Base-by-base conservation (phyloP, 2,888 invertebrate species). In the Ephialtes manifestator region DNA sequence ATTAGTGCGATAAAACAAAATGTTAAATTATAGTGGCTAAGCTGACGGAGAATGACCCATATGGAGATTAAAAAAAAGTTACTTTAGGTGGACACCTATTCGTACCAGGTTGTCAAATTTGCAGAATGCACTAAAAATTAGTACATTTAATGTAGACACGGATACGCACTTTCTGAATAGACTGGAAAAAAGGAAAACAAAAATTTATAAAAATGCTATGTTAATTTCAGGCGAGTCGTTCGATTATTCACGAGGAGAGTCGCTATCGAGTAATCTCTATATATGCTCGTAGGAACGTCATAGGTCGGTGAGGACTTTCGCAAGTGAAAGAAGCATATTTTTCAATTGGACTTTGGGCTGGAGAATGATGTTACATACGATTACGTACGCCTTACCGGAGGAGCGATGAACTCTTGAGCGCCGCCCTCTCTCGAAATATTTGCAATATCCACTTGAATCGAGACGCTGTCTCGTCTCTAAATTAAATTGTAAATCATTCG, bases 391-490 rank as follows among this genome's bases (percentile, higher is more conserved):
- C 67, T 78, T 78, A 48, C 43, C 20, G 72, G 78, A 68, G 78
- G 83, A 68, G 77, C 83, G 83, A 83, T 83, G 83, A 83, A 83
- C 83, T 83, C 78, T 83, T 43, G 43, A 58, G 48, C 65, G 35
- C 46, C 65, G 24, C 70, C 70, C n/a, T 39, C 63, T 77, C 82
- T 68, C 58, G 68, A 78, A 72, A 83, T 72, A 72, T 78, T 78
- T 77, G 76, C 70, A 65, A 70, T 77, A 71, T 18, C 28, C 63
- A 46, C 58, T 58, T 35, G 28, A 74, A 51, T 70, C 75, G 31
- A 60, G 81, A 75, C 75, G 60, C 58, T 60, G 63, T 18, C 39
- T 11, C 39, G 20, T 28, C 7, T 13, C 68, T 71, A 43, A 71
- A 81, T 70, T 53, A 15, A 81, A 76, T 70, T 76, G 48, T 28